A percentile compares a stretch with the other conserved stretches of the same genome.
These are phyloP conservation scores for Drosophila rhopaloa DNA, from an alignment of 1,140 invertebrate species.

Conservation along the genomic window DNA sequence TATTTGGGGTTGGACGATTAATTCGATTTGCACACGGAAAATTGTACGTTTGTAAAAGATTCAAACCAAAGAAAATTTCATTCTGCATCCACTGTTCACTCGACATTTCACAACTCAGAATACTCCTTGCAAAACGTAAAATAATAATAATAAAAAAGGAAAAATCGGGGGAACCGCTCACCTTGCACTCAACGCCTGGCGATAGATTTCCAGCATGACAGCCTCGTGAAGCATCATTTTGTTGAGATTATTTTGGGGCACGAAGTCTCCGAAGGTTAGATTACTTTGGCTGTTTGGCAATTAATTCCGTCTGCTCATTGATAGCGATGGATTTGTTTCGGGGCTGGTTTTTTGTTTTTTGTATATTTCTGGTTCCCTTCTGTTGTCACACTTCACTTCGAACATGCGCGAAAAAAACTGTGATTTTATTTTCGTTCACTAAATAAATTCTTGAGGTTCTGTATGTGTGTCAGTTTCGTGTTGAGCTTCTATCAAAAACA, in stretches of 20 bases:
- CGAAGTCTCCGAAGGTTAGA: conserved; percentile 17
- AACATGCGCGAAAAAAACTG: conserved; percentile 33
- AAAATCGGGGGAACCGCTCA: conserved; percentile 45
- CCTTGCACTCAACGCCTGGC: conserved; percentile 84
- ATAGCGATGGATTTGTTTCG: conserved; percentile 32
- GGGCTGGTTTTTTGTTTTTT: not conserved
- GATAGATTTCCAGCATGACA: conserved; percentile 84
- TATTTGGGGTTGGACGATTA: too few relatives aligned
- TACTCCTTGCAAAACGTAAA: not conserved
- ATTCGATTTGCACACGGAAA: too few relatives aligned
- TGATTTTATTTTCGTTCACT: conserved; percentile 67
- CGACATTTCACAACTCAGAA: too few relatives aligned
- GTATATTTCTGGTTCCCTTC: conserved; percentile 9
- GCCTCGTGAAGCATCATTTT: conserved; percentile 85
- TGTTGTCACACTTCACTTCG: conserved; percentile 42
- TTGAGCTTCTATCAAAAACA: conserved; percentile 84
- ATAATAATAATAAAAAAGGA: not conserved
- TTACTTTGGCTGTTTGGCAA: conserved; percentile 21
- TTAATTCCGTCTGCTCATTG: conserved; percentile 56
- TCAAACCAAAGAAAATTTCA: too few relatives aligned
- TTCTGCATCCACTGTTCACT: too few relatives aligned
- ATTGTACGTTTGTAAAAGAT: too few relatives aligned
- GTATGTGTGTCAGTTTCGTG: conserved; percentile 76
- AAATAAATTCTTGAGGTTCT: conserved; percentile 56
- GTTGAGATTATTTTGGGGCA: conserved; percentile 24